These are phyloP conservation scores for Dasyurus viverrinus DNA, from an alignment of 2,113 vertebrate genomes.

Conservation along the genomic window DNA sequence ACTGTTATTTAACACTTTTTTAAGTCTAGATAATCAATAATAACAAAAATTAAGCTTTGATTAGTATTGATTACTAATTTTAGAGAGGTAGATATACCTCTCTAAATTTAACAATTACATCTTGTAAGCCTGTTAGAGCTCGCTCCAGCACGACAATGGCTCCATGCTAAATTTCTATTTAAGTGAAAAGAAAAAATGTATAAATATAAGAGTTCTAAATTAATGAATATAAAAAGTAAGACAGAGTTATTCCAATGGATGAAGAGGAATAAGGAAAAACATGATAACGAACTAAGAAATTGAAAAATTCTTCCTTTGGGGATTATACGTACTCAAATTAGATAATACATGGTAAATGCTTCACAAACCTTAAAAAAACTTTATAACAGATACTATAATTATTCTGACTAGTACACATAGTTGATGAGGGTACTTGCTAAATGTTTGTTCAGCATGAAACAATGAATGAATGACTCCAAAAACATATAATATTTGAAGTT, in stretches of 20 bases:
- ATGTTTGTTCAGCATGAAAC: slow-evolving; percentile 31
- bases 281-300: slow-evolving; percentile 4
- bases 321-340: slow-evolving; percentile 28
- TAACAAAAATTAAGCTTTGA: background rate
- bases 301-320: background rate
- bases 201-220: slow-evolving; percentile 37
- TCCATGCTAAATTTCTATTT: slow-evolving; percentile 23
- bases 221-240: background rate
- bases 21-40: background rate
- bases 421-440: slow-evolving; percentile 38
- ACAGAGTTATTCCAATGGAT: background rate
- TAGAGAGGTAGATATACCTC: background rate
- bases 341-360: background rate
- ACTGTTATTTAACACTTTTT: background rate
- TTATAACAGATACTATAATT: slow-evolving; percentile 20
- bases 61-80: background rate
- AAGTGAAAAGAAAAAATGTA: slow-evolving; percentile 30
- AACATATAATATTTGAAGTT: slow-evolving; percentile 44
- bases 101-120: background rate
- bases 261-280: background rate
- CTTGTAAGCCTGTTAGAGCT: background rate
- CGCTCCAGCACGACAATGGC: background rate
- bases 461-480: slow-evolving; percentile 29
- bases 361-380: background rate
- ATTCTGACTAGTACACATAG: slow-evolving; percentile 21